phyloP scores from a whole-genome alignment of 2,888 invertebrate species.

The Eucera pruinosa region DNA sequence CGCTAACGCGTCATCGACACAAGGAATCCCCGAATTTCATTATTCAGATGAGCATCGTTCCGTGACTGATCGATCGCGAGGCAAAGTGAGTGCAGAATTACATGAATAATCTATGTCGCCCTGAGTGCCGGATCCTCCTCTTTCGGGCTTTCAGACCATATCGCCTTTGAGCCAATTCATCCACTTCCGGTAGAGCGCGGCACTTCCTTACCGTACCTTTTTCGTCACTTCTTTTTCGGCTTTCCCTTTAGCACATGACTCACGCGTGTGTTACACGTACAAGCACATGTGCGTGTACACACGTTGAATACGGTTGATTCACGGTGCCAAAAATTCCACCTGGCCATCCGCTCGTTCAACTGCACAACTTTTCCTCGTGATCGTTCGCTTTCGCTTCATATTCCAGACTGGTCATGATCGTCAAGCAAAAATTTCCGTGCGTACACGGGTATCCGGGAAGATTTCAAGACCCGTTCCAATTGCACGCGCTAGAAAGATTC shows the following conservation, averaged over 20 bases:
- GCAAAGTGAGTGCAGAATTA: constrained; percentile 74
- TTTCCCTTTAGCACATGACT: constrained; percentile 49
- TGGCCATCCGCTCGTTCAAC: constrained; percentile 32
- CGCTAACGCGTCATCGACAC: constrained; percentile 61
- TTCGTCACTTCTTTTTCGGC: constrained; percentile 48
- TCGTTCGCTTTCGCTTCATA: constrained; percentile 57
- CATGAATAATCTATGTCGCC: constrained; percentile 74
- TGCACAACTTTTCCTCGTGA: constrained; percentile 49
- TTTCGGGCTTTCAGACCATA: constrained; percentile 71
- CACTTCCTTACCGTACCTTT: constrained; percentile 58
- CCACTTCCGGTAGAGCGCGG: constrained; percentile 68
- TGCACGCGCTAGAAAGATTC: constrained; percentile 5
- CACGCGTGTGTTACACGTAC: background rate
- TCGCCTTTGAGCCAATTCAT: constrained; percentile 73
- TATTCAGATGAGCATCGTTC: constrained; percentile 74
- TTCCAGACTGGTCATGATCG: constrained; percentile 47
- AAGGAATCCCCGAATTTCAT: constrained; percentile 72
- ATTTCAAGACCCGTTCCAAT: background rate
- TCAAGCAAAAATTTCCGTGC: constrained; percentile 44
- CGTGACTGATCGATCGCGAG: constrained; percentile 72
- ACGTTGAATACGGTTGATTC: constrained; percentile 27
- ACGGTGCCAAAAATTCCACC: constrained; percentile 52
- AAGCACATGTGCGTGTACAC: background rate
- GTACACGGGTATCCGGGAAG: constrained; percentile 12
- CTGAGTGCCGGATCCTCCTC: constrained; percentile 71